phyloP scores from a whole-genome alignment of 2,113 vertebrate species.

The Motacilla tschutschensis region DNA sequence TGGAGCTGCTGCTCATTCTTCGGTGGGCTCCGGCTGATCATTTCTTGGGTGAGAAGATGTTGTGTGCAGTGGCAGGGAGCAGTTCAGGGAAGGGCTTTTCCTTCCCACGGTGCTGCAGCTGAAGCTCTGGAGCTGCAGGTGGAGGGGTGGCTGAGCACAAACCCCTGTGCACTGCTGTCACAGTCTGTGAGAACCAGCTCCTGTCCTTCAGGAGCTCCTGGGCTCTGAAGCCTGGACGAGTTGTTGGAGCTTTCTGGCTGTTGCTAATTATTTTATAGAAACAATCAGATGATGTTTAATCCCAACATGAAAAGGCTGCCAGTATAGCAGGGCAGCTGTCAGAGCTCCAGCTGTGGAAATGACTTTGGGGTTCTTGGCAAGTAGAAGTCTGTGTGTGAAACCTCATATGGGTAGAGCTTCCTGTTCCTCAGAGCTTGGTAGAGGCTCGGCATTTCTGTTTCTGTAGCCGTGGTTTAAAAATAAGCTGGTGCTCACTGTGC shows the following conservation, averaged over 20 bases:
- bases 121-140: background rate
- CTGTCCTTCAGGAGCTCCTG: background rate
- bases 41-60: background rate
- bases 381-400: background rate
- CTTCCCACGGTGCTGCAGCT: background rate
- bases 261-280: background rate
- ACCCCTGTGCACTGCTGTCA: background rate
- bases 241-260: background rate
- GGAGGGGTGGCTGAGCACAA: background rate
- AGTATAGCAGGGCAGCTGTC: background rate
- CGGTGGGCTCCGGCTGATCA: background rate
- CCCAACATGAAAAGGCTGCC: background rate
- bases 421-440: background rate
- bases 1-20: background rate
- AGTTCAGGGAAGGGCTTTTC: background rate
- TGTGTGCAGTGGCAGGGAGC: background rate
- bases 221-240: background rate
- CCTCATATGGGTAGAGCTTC: background rate
- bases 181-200: background rate
- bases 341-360: background rate
- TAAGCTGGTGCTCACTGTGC: rapidly evolving
- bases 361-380: background rate
- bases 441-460: background rate
- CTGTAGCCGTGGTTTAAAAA: background rate
- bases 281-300: background rate